Evolutionary conservation across 2,888 invertebrate genomes (phyloP).

Genomic region (Pyrgus malvae): DNA sequence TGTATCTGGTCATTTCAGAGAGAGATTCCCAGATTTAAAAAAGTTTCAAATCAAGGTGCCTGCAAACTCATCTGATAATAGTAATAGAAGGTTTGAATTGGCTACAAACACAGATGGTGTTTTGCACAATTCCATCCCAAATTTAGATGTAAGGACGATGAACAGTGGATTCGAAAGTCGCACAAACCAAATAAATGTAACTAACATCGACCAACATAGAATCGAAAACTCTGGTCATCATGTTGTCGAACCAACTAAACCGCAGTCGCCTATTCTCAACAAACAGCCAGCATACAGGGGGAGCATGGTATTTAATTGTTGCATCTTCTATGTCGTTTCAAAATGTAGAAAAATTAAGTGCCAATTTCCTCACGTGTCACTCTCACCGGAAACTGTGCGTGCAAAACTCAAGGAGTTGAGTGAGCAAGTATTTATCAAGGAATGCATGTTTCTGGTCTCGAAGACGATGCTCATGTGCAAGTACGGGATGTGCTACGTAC

Average conservation of each 20-base stretch:
- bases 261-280: background rate
- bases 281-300: constrained; percentile 19
- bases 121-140: background rate
- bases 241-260: background rate
- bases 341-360: constrained; percentile 36
- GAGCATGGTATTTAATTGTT: constrained; percentile 48
- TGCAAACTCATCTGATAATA: background rate
- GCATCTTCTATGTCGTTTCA: constrained; percentile 46
- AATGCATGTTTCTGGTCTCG: constrained; percentile 48
- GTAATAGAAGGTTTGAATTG: background rate
- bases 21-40: background rate
- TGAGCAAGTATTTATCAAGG: constrained; percentile 49
- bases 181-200: background rate
- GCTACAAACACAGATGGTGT: background rate
- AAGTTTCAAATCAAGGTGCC: background rate
- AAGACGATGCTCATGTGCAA: constrained; percentile 39
- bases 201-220: background rate
- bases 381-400: constrained; percentile 32
- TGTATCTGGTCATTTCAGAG: no score
- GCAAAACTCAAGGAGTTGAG: constrained; percentile 26
- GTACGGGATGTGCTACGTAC: constrained; percentile 48
- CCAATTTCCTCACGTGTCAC: constrained; percentile 44
- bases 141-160: background rate
- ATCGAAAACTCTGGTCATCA: background rate
- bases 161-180: background rate